Evolutionary conservation across 2,797 vertebrate genomes (phyloP), one percentile per base, ranked within the genome.

Genomic region (Tangara arthus): DNA sequence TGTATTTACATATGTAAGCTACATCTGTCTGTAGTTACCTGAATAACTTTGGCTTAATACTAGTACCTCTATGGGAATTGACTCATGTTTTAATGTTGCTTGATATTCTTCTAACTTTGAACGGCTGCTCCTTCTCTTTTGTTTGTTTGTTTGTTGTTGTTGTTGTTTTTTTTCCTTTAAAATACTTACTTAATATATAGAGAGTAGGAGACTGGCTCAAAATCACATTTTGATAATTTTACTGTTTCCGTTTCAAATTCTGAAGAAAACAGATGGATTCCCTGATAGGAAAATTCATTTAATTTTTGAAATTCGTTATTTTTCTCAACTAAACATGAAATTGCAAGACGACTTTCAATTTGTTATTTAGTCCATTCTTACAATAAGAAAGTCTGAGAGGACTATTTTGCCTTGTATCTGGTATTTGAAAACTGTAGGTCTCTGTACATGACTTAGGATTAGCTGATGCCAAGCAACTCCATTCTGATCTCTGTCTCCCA

Each of bases 391-490:
- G 6, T 32, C 11, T 55, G 41, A 71, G 32, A 64, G 9, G 8
- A 37, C 9, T 26, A 22, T 14, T 63, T 63, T 87, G 10, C 34
- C 27, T 47, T 64, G 2, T 61, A 26, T 35, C 13, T 44, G 8
- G 9, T 52, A 76, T 80, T 55, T 34, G 8, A 57, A 83, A 75
- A 41, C 4, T 46, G 7, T 28, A 44, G 16, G 3, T 30, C 47
- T 28, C 28, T 92, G 16, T 19, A 18, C 7, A 22, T 52, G 23
- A 9, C 7, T 68, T 89, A 50, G 6, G 26, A 44, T 49, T 68
- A 71, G 6, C 5, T 79, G 18, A 41, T 32, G 10, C 4, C 0
- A 1, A 9, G 9, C 46, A 64, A 35, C 6, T 57, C 63, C 2
- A 23, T 77, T 77, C 8, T 61, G 26, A 8, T 53, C n/a, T 87